Evolutionary conservation across 2,113 vertebrate genomes (phyloP), one percentile per base, ranked within the genome.

Genomic region (Osmerus eperlanus): DNA sequence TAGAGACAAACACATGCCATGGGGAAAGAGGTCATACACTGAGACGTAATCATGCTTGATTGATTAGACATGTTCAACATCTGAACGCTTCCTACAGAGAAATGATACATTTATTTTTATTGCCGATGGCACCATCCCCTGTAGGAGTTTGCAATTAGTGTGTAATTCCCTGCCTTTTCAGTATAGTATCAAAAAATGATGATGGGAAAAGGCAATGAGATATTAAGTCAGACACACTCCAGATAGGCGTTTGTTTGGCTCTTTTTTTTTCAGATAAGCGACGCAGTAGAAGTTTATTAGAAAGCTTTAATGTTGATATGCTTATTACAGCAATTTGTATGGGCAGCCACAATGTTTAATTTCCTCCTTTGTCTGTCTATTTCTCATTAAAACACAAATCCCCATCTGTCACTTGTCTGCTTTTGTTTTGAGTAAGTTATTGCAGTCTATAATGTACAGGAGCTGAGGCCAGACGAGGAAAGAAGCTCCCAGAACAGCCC

Each of bases 271-370:
- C 59, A 78, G 89, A 85, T 91, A 91, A 86, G 83, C 81, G 79
- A 77, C 68, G 76, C 82, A 64, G 79, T 83, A 64, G 84, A 86
- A 87, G 82, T 89, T 41, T 86, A 90, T 88, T 87, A 90, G 76
- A 79, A 79, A 83, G 85, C 86, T 83, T 87, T 86, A 89, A 91
- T 89, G 80, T 82, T 88, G 87, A 90, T 87, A 75, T 81, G 89
- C 79, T 89, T 91, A 91, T 92, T 90, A 86, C 83, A 81, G 82
- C 84, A 81, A 91, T 91, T 88, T 92, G 86, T 89, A 84, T 82
- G 78, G 73, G 81, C 77, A 79, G 81, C 74, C 80, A 41, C 36
- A 75, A 73, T 83, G 69, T 89, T 90, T 88, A 83, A 85, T 90
- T 89, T 88, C 83, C 81, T 60, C 60, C 77, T 80, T 85, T 87